Evolutionary conservation across 2,888 invertebrate species (phyloP).

Genomic region (Oxyscelio sp.): DNA sequence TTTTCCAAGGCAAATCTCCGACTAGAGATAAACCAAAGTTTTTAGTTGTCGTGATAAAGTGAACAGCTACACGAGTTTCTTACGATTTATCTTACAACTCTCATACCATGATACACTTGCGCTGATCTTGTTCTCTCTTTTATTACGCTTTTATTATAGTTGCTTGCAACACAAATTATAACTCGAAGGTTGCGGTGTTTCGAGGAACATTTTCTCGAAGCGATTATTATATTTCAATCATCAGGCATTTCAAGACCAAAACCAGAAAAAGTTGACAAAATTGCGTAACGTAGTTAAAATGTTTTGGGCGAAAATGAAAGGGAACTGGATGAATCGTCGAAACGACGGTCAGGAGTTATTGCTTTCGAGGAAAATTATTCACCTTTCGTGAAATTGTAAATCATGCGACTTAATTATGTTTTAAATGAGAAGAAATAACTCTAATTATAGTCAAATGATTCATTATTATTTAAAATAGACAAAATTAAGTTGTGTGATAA

Average conservation of each 20-base stretch:
- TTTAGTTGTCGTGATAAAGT: constrained; percentile 26
- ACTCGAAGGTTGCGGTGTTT: constrained; percentile 37
- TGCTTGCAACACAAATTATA: constrained; percentile 31
- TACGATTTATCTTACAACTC: constrained; percentile 19
- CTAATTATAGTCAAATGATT: no score
- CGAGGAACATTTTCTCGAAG: constrained; percentile 23
- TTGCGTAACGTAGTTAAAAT: constrained; percentile 45
- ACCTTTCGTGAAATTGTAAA: no score
- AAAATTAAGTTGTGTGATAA: no score
- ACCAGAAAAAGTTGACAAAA: constrained; percentile 38
- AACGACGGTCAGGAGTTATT: no score
- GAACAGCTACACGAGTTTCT: constrained; percentile 21
- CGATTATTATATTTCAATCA: constrained; percentile 48
- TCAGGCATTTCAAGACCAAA: constrained; percentile 35
- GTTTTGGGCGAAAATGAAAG: constrained; percentile 19
- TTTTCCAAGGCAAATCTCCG: constrained; percentile 44
- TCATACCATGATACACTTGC: constrained; percentile 25
- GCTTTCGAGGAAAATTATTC: no score
- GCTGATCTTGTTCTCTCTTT: constrained; percentile 39
- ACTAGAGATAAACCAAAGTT: constrained; percentile 12
- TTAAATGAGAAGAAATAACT: no score
- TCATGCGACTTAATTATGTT: no score
- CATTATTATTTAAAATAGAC: no score
- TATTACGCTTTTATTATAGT: constrained; percentile 44
- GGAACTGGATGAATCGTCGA: no score